phyloP scores from a whole-genome alignment of 2,888 invertebrate species.

The Idaea straminata region DNA sequence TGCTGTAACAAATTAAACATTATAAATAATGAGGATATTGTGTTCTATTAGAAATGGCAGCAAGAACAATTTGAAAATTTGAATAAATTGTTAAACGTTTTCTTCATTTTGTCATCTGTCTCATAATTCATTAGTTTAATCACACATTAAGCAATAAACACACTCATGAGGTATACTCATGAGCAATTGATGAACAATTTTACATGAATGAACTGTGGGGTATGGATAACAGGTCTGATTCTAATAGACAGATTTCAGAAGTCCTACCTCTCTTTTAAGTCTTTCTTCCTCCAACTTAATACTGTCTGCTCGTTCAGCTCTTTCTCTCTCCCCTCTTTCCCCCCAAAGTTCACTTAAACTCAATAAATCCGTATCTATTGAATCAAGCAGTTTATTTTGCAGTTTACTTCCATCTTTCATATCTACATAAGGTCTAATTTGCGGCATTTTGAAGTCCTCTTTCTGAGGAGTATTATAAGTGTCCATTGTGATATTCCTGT shows the following conservation, averaged over 20 bases:
- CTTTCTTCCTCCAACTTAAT: conserved; percentile 87
- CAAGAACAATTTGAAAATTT: too few relatives aligned
- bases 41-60: too few relatives aligned
- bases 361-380: conserved; percentile 69
- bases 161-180: too few relatives aligned
- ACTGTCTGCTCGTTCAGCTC: conserved; percentile 56
- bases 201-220: too few relatives aligned
- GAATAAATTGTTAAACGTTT: too few relatives aligned
- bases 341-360: conserved; percentile 85
- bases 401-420: conserved; percentile 48
- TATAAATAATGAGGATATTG: background rate
- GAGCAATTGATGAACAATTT: too few relatives aligned
- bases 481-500: conserved; percentile 44
- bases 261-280: conserved; percentile 85
- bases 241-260: too few relatives aligned
- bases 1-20: conserved; percentile 73
- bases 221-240: too few relatives aligned
- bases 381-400: conserved; percentile 54
- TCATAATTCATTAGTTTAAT: too few relatives aligned
- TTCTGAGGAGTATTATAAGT: conserved; percentile 40
- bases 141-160: too few relatives aligned
- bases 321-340: conserved; percentile 54
- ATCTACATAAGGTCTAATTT: conserved; percentile 62
- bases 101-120: too few relatives aligned
- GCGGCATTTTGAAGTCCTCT: conserved; percentile 67